phyloP scores from a whole-genome alignment of 2,797 vertebrate species.

The Forpus xanthops region DNA sequence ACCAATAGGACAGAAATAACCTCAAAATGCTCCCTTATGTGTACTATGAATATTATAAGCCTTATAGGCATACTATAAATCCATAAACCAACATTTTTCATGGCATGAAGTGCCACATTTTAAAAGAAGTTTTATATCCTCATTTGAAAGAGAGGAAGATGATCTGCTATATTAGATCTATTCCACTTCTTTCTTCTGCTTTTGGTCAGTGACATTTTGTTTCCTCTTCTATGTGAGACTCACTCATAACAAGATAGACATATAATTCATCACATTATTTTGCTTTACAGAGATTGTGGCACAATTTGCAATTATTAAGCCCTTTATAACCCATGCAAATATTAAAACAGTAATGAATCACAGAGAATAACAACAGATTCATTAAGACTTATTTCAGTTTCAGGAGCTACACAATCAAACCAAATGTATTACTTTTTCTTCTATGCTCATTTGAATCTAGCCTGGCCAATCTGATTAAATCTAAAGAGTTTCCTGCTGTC shows the following conservation, averaged over 20 bases:
- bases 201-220: background rate
- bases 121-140: background rate
- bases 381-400: background rate
- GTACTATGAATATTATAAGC: background rate
- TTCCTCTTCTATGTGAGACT: background rate
- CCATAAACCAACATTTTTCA: background rate
- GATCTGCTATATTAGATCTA: background rate
- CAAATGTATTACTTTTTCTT: background rate
- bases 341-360: constrained; percentile 13
- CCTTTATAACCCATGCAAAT: background rate
- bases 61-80: background rate
- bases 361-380: background rate
- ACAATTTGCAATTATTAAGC: background rate
- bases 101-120: background rate
- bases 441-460: background rate
- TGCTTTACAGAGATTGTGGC: background rate
- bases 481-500: background rate
- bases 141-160: background rate
- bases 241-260: background rate
- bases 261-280: background rate
- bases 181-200: background rate
- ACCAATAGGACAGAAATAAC: background rate
- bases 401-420: background rate
- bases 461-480: background rate
- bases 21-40: background rate